Conservation (phyloP, 92 coral and sea anemone species). For the Umimayanthus kanabou region DNA sequence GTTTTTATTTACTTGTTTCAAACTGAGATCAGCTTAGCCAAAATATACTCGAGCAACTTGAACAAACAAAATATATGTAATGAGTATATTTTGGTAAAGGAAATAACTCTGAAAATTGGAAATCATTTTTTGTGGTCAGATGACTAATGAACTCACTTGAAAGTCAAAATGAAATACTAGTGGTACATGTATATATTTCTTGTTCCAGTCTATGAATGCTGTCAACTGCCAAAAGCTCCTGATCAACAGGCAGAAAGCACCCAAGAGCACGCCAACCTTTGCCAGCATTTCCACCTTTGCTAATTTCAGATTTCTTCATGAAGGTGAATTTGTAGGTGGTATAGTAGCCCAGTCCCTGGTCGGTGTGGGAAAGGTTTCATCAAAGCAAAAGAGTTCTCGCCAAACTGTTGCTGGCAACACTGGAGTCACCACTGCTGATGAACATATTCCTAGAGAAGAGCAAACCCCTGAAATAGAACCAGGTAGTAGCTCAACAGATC, state of each 20-base stretch:
- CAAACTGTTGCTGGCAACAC: constrained; percentile 27
- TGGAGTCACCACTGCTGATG: constrained; percentile 32
- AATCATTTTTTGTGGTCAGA: no score
- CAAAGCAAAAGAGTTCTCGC: constrained; percentile 29
- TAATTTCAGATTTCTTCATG: constrained; percentile 37
- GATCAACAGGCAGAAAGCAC: constrained; percentile 2
- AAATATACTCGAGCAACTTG: no score
- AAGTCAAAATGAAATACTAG: no score
- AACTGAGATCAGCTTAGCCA: no score
- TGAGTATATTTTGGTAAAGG: no score
- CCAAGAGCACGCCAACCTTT: constrained; percentile 23
- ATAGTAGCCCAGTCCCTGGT: constrained; percentile 45
- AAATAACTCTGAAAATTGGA: no score
- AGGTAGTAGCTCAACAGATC: not conserved
- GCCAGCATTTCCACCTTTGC: constrained; percentile 51
- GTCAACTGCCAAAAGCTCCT: constrained; percentile 1
- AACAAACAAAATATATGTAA: no score
- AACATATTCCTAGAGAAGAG: not conserved
- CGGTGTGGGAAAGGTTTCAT: constrained; percentile 44
- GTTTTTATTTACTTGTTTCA: no score
- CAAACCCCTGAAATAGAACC: not conserved
- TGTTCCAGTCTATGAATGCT: not conserved
- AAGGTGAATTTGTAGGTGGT: constrained; percentile 41
- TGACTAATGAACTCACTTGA: no score
- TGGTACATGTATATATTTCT: no score